phyloP scores from a whole-genome alignment of 2,888 invertebrate genomes.

The Drepana falcataria region DNA sequence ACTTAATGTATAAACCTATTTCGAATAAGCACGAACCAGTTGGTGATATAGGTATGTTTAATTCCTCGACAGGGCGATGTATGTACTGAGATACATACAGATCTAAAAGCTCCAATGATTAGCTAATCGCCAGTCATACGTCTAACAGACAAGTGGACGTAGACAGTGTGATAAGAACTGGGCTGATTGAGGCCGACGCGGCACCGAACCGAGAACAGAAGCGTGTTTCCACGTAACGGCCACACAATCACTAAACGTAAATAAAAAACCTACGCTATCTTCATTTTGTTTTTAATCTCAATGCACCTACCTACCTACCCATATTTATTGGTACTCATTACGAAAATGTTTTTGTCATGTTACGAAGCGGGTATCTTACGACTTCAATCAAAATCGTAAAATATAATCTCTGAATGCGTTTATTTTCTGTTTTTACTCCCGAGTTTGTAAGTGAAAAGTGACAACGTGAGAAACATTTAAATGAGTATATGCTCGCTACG shows the following conservation, averaged over 20 bases:
- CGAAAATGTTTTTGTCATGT: background rate
- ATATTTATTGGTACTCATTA: background rate
- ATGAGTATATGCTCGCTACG: no score
- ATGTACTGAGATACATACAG: conserved; percentile 22
- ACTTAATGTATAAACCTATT: no score
- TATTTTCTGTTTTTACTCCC: background rate
- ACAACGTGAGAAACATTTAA: no score
- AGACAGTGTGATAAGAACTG: conserved; percentile 42
- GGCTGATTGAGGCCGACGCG: conserved; percentile 47
- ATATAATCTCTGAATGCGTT: background rate
- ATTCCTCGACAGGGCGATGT: conserved; percentile 9
- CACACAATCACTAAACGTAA: conserved; percentile 2
- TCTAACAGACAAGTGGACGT: conserved; percentile 40
- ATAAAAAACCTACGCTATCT: background rate
- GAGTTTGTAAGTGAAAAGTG: background rate
- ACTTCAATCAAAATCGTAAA: background rate
- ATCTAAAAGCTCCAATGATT: conserved; percentile 36
- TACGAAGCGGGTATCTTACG: background rate
- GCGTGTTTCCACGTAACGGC: conserved; percentile 3
- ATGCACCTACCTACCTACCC: background rate
- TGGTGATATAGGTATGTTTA: background rate
- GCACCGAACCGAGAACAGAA: conserved; percentile 27
- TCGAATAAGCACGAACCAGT: background rate
- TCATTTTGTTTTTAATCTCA: background rate
- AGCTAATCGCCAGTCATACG: conserved; percentile 43